phyloP scores from a whole-genome alignment of 1,140 invertebrate species.

The Bombyx mandarina region DNA sequence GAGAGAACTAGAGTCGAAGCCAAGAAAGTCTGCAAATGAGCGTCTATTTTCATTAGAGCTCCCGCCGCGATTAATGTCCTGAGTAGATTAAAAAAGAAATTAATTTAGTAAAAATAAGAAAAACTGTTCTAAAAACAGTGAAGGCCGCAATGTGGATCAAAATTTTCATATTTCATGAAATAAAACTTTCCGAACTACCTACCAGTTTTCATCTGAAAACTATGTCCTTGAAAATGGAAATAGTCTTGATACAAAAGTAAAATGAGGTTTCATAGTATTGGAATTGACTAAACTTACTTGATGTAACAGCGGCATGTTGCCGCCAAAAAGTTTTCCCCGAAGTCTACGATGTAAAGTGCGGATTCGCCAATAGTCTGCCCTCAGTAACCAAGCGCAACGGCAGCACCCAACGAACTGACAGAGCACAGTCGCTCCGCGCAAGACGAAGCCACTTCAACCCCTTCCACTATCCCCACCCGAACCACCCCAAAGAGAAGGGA shows the following conservation, averaged over 20 bases:
- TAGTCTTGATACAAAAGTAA: background rate
- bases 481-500: background rate
- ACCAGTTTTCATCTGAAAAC: background rate
- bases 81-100: background rate
- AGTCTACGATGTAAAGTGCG: too few relatives aligned
- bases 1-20: conserved; percentile 26
- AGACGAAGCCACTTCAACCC: conserved; percentile 31
- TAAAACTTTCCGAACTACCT: background rate
- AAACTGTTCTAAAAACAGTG: background rate
- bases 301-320: conserved; percentile 53
- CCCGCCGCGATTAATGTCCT: conserved; percentile 41
- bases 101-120: background rate
- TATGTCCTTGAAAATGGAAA: background rate
- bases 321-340: conserved; percentile 17
- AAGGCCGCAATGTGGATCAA: too few relatives aligned
- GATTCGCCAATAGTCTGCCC: too few relatives aligned
- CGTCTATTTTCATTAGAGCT: conserved; percentile 41
- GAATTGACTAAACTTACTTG: conserved; percentile 30
- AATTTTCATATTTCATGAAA: too few relatives aligned
- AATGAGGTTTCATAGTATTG: conserved; percentile 2
- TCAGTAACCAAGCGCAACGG: conserved; percentile 14
- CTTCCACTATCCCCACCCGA: conserved; percentile 11
- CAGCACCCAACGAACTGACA: conserved; percentile 36
- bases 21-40: conserved; percentile 39
- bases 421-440: conserved; percentile 21